These are phyloP conservation scores for Loris lydekkerianus DNA, from an alignment of 2,797 vertebrate genomes.

Conservation along the genomic window DNA sequence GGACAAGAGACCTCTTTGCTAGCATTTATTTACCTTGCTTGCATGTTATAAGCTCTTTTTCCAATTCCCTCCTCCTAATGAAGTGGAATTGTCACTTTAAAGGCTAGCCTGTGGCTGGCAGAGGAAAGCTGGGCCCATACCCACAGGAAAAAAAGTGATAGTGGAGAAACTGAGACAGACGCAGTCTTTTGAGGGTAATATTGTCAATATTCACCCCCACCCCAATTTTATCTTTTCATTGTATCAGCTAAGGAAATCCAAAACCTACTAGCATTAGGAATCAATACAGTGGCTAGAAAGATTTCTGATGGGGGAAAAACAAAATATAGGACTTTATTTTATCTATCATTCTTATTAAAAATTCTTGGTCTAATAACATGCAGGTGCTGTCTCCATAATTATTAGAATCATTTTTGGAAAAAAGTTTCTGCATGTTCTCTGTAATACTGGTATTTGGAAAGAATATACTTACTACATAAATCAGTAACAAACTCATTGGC, in stretches of 20 bases:
- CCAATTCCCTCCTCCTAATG: neutral
- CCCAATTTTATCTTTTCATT: neutral
- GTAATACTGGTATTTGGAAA: neutral
- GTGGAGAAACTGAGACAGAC: neutral
- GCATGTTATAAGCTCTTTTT: neutral
- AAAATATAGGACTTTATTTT: neutral
- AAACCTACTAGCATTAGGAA: neutral
- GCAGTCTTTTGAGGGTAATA: neutral
- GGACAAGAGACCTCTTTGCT: neutral
- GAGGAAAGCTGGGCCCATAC: neutral
- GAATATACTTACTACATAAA: neutral
- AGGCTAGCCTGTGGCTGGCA: neutral
- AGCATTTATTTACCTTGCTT: neutral
- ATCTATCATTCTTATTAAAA: neutral
- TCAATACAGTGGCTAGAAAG: neutral
- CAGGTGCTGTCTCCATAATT: neutral
- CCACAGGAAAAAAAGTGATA: neutral
- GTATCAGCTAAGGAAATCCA: neutral
- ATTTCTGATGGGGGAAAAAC: too few relatives aligned
- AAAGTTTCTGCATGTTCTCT: neutral
- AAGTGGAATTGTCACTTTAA: neutral
- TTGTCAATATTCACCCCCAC: neutral
- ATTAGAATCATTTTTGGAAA: slow-evolving; percentile 5
- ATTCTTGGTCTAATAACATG: neutral
- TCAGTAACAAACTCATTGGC: slow-evolving; percentile 7